Evolutionary conservation across 2,888 invertebrate species (phyloP).

Genomic region (Galeopsomyia nigrocyanea): DNA sequence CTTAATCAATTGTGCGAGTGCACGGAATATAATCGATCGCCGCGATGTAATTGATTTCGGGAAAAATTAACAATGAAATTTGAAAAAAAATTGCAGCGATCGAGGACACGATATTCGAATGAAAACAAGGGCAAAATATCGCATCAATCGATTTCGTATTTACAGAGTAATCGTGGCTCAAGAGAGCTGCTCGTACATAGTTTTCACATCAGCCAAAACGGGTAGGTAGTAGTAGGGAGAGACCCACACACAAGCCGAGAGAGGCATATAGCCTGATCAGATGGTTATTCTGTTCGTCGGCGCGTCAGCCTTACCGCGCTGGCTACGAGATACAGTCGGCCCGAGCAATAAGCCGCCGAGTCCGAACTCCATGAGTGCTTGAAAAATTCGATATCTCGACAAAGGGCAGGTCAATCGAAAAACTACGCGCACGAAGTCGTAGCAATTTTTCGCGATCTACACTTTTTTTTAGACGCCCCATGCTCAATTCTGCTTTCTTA

Average conservation of each 20-base stretch:
- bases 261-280: conserved; percentile 24
- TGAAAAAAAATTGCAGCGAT: not conserved
- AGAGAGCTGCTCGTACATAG: conserved; percentile 12
- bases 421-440: conserved; percentile 57
- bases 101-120: not conserved
- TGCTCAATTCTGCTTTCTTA: conserved; percentile 57
- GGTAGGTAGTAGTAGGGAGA: not conserved
- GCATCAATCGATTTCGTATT: conserved; percentile 22
- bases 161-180: conserved; percentile 23
- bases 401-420: conserved; percentile 38
- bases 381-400: conserved; percentile 52
- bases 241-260: not conserved
- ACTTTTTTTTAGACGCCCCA: conserved; percentile 62
- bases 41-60: not conserved
- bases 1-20: not conserved
- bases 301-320: conserved; percentile 9
- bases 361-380: not conserved
- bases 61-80: not conserved
- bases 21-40: not conserved
- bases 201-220: not conserved
- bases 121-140: conserved; percentile 13
- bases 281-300: conserved; percentile 27
- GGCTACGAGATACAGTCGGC: conserved; percentile 21
- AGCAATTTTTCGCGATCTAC: conserved; percentile 56
- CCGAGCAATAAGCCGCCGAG: conserved; percentile 8